These are phyloP conservation scores for Hypanus sabinus DNA, from an alignment of 2,113 vertebrate species.

Conservation along the genomic window DNA sequence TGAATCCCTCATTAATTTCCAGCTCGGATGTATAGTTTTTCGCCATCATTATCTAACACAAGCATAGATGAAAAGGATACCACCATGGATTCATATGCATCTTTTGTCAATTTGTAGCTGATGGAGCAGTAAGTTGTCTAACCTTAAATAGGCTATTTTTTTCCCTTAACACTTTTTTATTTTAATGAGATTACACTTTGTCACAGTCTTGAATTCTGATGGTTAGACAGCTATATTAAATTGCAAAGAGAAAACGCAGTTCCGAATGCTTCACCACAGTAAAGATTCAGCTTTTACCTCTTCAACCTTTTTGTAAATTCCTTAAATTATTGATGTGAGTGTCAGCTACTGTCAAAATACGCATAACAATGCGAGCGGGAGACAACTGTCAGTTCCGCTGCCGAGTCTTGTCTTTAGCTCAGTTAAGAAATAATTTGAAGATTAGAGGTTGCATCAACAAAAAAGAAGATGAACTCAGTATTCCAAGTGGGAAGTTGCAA, in stretches of 20 bases:
- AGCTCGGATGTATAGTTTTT: slow-evolving; percentile 70
- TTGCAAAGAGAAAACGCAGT: slow-evolving; percentile 43
- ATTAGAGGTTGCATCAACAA: slow-evolving; percentile 32
- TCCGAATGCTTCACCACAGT: neutral
- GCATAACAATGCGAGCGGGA: slow-evolving; percentile 22
- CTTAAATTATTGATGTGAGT: slow-evolving; percentile 36
- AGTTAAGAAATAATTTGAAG: slow-evolving; percentile 35
- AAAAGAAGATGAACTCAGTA: slow-evolving; percentile 16
- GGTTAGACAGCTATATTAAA: slow-evolving; percentile 55
- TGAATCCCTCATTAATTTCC: slow-evolving; percentile 85
- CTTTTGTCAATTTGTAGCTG: slow-evolving; percentile 94
- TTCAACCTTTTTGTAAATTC: slow-evolving; percentile 38
- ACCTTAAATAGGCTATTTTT: slow-evolving; percentile 65
- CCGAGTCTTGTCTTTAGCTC: neutral
- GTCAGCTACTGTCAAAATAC: slow-evolving; percentile 36
- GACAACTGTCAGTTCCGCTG: slow-evolving; percentile 25
- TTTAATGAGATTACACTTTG: slow-evolving; percentile 84
- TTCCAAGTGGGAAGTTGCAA: neutral
- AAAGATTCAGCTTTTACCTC: slow-evolving; percentile 20
- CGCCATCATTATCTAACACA: slow-evolving; percentile 85
- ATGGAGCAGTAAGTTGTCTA: slow-evolving; percentile 73
- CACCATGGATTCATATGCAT: slow-evolving; percentile 93
- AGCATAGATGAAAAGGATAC: slow-evolving; percentile 88
- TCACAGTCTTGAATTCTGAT: slow-evolving; percentile 59
- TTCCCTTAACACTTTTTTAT: slow-evolving; percentile 69